Conservation (phyloP, 2,113 vertebrate species). For the Genyomyrus donnyi region DNA sequence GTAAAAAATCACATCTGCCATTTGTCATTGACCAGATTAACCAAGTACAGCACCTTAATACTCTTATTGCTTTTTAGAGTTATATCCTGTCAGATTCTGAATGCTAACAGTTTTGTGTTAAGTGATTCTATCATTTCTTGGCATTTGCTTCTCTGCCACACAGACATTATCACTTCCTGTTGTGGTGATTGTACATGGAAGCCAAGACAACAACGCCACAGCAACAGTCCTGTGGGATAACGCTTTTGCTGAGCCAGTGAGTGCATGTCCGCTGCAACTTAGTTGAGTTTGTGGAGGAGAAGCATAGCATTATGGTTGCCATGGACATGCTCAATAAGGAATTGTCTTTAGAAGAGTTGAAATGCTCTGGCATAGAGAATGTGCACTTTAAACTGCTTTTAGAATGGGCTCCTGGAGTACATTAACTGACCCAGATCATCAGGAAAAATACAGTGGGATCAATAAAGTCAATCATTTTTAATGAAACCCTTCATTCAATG, state of each 20-base stretch:
- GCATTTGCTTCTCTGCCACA: neutral
- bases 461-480: neutral
- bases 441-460: neutral
- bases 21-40: neutral
- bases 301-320: neutral
- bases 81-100: neutral
- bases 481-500: neutral
- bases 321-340: neutral
- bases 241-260: constrained; percentile 87
- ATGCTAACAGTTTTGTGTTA: neutral
- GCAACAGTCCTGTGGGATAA: constrained; percentile 98
- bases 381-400: neutral
- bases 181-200: constrained; percentile 93
- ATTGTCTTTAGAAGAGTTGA: neutral
- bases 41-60: neutral
- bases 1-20: constrained; percentile 47
- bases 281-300: neutral
- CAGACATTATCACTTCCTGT: constrained; percentile 91
- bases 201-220: constrained; percentile 96
- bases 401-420: neutral
- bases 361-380: neutral
- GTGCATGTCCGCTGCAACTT: constrained; percentile 28
- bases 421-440: neutral
- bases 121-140: neutral
- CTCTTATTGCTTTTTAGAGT: neutral